A percentile compares a stretch with the other conserved stretches of the same genome.
Conservation (phyloP, 1,140 invertebrate genomes). For the Lamellibrachia luymesi region DNA sequence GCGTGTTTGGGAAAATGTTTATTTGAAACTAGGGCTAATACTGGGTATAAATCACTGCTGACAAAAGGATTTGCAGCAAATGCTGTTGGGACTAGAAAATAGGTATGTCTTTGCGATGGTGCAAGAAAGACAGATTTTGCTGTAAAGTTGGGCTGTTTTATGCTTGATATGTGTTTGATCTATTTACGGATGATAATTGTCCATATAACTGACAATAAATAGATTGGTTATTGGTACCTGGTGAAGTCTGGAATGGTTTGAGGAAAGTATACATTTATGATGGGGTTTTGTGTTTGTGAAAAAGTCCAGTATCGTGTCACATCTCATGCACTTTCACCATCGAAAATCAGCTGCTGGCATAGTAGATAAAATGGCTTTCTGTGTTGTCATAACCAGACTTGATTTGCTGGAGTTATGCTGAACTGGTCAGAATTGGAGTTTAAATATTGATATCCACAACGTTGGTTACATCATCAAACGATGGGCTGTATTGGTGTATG, state of each 20-base stretch:
- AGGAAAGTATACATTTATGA: background rate
- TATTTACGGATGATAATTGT: background rate
- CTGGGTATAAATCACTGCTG: background rate
- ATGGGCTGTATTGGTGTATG: background rate
- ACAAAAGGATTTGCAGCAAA: background rate
- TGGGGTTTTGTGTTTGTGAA: background rate
- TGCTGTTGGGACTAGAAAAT: background rate
- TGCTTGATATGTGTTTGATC: background rate
- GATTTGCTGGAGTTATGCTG: background rate
- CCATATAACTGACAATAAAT: background rate
- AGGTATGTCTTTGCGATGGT: background rate
- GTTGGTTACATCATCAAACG: background rate
- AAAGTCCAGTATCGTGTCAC: background rate
- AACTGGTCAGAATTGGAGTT: background rate
- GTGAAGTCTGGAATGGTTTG: background rate
- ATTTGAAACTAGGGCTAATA: background rate
- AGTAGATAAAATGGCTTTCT: background rate
- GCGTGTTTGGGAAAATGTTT: background rate
- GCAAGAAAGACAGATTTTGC: background rate
- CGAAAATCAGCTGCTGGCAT: background rate
- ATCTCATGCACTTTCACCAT: background rate
- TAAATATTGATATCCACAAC: background rate
- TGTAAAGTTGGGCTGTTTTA: background rate
- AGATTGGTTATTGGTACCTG: background rate
- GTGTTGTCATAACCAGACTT: slow-evolving; percentile 1